Evolutionary conservation across 2,888 invertebrate genomes (phyloP).

Genomic region (Tipula vernalis): DNA sequence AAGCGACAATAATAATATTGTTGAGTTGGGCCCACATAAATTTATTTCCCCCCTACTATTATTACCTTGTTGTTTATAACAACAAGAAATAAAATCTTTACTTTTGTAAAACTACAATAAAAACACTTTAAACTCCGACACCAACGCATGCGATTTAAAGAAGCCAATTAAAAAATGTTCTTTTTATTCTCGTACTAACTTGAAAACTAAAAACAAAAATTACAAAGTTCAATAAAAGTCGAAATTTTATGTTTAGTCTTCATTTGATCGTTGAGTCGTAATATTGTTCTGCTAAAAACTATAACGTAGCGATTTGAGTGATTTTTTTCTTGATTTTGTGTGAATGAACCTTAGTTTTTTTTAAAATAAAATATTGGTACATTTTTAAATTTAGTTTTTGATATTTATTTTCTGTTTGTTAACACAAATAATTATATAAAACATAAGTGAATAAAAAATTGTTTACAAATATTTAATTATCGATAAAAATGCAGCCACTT

Average conservation of each 20-base stretch:
- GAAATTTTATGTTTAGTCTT: neutral
- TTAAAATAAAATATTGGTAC: neutral
- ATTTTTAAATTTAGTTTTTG: neutral
- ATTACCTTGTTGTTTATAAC: neutral
- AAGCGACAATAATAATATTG: neutral
- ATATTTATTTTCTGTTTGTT: neutral
- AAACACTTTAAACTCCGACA: neutral
- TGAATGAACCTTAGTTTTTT: neutral
- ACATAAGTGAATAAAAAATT: neutral
- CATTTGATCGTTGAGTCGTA: neutral
- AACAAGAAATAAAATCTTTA: neutral
- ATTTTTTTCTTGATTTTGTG: neutral
- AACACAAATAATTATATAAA: neutral
- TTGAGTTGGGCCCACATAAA: neutral
- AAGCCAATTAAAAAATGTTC: neutral
- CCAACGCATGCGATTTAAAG: neutral
- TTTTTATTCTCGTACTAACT: neutral
- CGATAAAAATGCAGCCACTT: slow-evolving; percentile 31
- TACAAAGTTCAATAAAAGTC: neutral
- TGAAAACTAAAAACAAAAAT: neutral
- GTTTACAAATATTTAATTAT: neutral
- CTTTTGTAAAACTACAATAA: neutral
- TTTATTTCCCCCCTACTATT: neutral
- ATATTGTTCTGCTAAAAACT: neutral
- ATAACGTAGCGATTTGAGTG: neutral